Conservation (phyloP, 2,113 vertebrate species). For the Coregonus clupeaformis region DNA sequence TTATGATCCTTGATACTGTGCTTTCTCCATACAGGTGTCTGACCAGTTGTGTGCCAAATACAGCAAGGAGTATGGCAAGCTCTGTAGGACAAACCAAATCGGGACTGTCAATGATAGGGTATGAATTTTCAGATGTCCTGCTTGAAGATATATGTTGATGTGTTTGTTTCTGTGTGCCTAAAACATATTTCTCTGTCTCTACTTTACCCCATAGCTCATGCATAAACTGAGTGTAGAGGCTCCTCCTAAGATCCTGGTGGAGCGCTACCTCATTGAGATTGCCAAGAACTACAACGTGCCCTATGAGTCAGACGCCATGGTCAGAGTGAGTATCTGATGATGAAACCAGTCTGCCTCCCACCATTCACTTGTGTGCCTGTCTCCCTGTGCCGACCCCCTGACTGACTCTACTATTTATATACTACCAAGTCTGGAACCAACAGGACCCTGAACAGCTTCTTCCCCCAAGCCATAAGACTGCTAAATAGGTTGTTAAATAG, state of each 20-base stretch:
- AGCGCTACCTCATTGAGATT: slow-evolving; percentile 97
- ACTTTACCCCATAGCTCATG: slow-evolving; percentile 81
- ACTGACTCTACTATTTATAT: slow-evolving; percentile 11
- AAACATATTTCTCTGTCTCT: slow-evolving; percentile 16
- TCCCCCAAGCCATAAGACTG: no score
- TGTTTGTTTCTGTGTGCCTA: background rate
- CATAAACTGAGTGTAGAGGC: slow-evolving; percentile 95
- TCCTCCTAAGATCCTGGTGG: slow-evolving; percentile 95
- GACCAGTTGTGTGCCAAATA: slow-evolving; percentile 98
- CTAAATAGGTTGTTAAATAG: no score
- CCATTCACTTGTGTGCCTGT: no score
- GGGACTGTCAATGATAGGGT: slow-evolving; percentile 97
- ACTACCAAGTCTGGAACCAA: slow-evolving; percentile 37
- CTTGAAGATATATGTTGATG: background rate
- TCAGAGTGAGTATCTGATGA: slow-evolving; percentile 80
- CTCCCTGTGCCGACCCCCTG: slow-evolving; percentile 7
- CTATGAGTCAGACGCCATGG: slow-evolving; percentile 94
- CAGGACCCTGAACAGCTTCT: no score
- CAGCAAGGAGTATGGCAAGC: slow-evolving; percentile 97
- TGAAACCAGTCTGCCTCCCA: background rate
- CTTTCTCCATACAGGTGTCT: slow-evolving; percentile 78
- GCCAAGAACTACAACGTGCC: slow-evolving; percentile 98
- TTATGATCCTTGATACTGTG: background rate
- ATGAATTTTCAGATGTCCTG: slow-evolving; percentile 32
- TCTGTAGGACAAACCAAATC: slow-evolving; percentile 97